A percentile compares a stretch with the other conserved stretches of the same genome.
Evolutionary conservation across 1,140 invertebrate genomes (phyloP).

Genomic region (Euborellia annulipes): DNA sequence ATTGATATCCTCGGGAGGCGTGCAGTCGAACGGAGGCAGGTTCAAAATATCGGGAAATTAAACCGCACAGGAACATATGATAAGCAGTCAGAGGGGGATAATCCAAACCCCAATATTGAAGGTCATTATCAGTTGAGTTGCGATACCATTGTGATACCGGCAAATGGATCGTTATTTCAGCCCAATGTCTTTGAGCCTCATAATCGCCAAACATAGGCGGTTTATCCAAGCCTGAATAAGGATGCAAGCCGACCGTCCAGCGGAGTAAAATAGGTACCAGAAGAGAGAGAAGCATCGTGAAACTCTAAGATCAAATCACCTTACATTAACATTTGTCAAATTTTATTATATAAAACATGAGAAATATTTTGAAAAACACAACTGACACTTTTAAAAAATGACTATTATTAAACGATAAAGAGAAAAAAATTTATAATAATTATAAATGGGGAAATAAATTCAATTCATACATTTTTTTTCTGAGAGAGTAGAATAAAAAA

Average conservation of each 20-base stretch:
- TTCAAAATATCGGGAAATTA: slow-evolving; percentile 46
- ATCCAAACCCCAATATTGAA: slow-evolving; percentile 96
- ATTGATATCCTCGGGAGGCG: slow-evolving; percentile 75
- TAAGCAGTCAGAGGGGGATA: slow-evolving; percentile 98
- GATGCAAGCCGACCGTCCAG: slow-evolving; percentile 57
- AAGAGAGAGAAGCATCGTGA: slow-evolving; percentile 28
- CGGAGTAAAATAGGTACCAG: slow-evolving; percentile 43
- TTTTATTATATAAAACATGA: no score
- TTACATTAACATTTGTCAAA: no score
- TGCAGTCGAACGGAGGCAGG: slow-evolving; percentile 56
- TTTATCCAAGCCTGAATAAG: slow-evolving; percentile 64
- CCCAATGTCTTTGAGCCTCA: slow-evolving; percentile 99
- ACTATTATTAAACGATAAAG: no score
- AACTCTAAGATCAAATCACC: no score
- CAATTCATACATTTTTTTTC: no score
- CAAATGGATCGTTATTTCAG: slow-evolving; percentile 90
- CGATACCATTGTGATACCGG: slow-evolving; percentile 67
- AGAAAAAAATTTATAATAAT: no score
- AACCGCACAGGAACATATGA: slow-evolving; percentile 75
- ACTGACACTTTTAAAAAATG: no score
- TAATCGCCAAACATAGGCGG: slow-evolving; percentile 95
- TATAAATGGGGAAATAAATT: no score
- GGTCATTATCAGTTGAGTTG: slow-evolving; percentile 76
- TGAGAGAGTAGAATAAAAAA: no score
- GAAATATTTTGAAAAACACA: no score